Evolutionary conservation across 1,140 invertebrate genomes (phyloP).

Genomic region (Trachymyrmex septentrionalis): DNA sequence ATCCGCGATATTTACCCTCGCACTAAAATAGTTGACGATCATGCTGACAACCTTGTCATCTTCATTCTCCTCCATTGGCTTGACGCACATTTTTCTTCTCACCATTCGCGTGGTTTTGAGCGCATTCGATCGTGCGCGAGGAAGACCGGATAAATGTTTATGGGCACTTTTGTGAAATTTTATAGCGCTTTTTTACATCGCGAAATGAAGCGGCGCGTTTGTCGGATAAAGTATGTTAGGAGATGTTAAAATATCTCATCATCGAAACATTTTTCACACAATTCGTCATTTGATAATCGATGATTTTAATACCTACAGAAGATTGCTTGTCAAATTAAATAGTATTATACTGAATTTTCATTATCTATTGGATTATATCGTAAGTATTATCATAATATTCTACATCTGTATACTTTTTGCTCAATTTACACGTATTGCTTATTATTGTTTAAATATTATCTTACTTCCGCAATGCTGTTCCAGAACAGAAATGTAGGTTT

Average conservation of each 20-base stretch:
- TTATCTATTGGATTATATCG: background rate
- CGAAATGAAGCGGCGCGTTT: background rate
- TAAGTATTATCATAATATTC: background rate
- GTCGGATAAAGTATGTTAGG: background rate
- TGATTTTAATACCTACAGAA: background rate
- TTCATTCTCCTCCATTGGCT: slow-evolving; percentile 79
- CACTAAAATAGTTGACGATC: slow-evolving; percentile 84
- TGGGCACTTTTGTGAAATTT: background rate
- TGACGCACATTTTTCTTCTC: slow-evolving; percentile 79
- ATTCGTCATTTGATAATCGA: background rate
- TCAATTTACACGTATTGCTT: background rate
- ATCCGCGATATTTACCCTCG: slow-evolving; percentile 80
- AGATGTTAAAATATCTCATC: background rate
- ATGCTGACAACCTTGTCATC: slow-evolving; percentile 83
- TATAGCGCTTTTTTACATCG: background rate
- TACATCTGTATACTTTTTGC: background rate
- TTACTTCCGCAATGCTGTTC: background rate
- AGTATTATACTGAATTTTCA: background rate
- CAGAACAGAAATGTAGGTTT: background rate
- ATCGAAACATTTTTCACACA: background rate
- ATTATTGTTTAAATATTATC: background rate
- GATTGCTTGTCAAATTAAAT: slow-evolving; percentile 15
- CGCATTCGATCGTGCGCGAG: slow-evolving; percentile 31
- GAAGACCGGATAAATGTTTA: slow-evolving; percentile 42
- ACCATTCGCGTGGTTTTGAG: slow-evolving; percentile 33